Evolutionary conservation across 2,888 invertebrate species (phyloP), one percentile per base, ranked within the genome.

Genomic region (Apamea monoglypha): DNA sequence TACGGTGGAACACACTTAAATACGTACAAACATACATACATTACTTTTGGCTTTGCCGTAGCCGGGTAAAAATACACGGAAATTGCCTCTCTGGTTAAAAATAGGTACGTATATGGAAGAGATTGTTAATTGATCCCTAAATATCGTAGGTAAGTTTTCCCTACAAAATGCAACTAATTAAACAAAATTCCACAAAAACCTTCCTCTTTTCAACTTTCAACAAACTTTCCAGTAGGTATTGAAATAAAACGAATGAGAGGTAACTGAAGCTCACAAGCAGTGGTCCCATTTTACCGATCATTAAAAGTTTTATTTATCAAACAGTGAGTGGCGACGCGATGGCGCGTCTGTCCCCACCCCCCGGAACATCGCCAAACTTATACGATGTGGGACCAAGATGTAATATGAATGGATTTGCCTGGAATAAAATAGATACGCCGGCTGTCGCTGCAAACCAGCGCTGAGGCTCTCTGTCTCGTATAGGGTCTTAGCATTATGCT

Each of bases 311-410:
- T 89, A 89, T 89, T 89, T 89, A 86, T 78, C 86, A 88, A 89
- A 89, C 78, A 81, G 79, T 70, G 80, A 66, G 68, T 71, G 87
- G 86, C 88, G 88, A 79, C 88, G 76, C 78, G 14, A 40, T 84
- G 88, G 81, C 88, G 83, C 87, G 90, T 91, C 74, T 59, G 7
- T 90, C 90, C 82, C 81, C 83, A 90, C 81, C 82, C 85, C 85
- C 77, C 85, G 82, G 83, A 90, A 90, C 90, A 89, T 88, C 88
- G 91, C 88, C 89, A 91, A 91, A 90, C 83, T 86, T 85, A 71
- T 75, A 36, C 68, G 80, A 66, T 21, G 21, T 25, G 69, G 18
- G 1, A 67, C 67, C 1, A 16, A 79, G 84, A 85, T 78, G 36
- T 79, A 3, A 3, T 7, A 12, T 0, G 2, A 0, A 59, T 78